phyloP scores from a whole-genome alignment of 2,113 vertebrate genomes.

The Larimichthys polyactis region DNA sequence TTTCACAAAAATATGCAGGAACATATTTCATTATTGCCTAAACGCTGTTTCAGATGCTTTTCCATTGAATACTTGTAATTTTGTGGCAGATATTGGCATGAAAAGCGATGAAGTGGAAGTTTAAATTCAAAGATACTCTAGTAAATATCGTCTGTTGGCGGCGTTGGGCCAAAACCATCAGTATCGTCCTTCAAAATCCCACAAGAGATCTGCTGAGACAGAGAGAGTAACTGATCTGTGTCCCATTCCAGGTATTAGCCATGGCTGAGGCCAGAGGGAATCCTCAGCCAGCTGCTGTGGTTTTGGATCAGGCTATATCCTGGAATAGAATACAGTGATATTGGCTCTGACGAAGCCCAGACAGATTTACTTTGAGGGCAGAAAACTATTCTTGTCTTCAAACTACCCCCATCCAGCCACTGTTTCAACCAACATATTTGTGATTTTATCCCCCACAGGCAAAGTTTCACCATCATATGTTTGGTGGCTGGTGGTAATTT shows the following conservation, averaged over 20 bases:
- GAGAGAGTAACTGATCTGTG: slow-evolving; percentile 58
- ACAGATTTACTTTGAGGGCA: slow-evolving; percentile 55
- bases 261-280: slow-evolving; percentile 59
- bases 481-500: slow-evolving; percentile 45
- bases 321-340: slow-evolving; percentile 56
- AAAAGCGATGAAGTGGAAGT: slow-evolving; percentile 26
- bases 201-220: slow-evolving; percentile 57
- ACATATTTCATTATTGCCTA: slow-evolving; percentile 34
- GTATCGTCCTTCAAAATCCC: slow-evolving; percentile 54
- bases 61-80: slow-evolving; percentile 47
- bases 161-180: slow-evolving; percentile 44
- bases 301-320: slow-evolving; percentile 66
- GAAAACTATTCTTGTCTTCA: slow-evolving; percentile 63
- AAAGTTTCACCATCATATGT: slow-evolving; percentile 36
- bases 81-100: slow-evolving; percentile 44
- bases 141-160: slow-evolving; percentile 40
- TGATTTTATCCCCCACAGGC: slow-evolving; percentile 41
- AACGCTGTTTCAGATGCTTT: slow-evolving; percentile 34
- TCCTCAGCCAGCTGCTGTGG: slow-evolving; percentile 72
- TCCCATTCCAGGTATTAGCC: slow-evolving; percentile 72
- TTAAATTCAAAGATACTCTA: slow-evolving; percentile 41
- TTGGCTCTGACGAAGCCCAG: slow-evolving; percentile 50
- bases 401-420: slow-evolving; percentile 37
- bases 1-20: neutral
- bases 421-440: slow-evolving; percentile 41